Conservation (phyloP, 2,888 invertebrate species). For the Melanophora roralis region DNA sequence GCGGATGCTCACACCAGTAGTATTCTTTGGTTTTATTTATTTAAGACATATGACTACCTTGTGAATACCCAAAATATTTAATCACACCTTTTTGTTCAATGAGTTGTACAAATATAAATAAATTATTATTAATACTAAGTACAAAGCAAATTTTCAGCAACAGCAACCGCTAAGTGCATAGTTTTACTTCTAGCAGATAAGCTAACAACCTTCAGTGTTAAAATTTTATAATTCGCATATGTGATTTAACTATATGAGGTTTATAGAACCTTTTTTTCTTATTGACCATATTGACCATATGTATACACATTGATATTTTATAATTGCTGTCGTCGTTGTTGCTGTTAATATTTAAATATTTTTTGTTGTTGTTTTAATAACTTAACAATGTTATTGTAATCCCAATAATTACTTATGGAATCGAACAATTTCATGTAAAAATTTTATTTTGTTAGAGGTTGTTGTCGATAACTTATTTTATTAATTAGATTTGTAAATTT, state of each 20-base stretch:
- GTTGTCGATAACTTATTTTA: slow-evolving; percentile 26
- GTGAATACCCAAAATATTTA: too few relatives aligned
- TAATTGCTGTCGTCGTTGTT: slow-evolving; percentile 28
- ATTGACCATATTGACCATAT: neutral
- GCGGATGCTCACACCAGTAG: too few relatives aligned
- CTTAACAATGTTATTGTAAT: slow-evolving; percentile 61
- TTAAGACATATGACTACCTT: too few relatives aligned
- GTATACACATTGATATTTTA: slow-evolving; percentile 14
- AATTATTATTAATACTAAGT: slow-evolving; percentile 1
- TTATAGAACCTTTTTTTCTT: neutral
- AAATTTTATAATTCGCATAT: slow-evolving; percentile 41
- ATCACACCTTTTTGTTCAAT: slow-evolving; percentile 53
- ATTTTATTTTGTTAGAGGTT: neutral
- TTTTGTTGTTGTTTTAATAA: slow-evolving; percentile 49
- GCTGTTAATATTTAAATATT: slow-evolving; percentile 9
- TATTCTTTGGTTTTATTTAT: too few relatives aligned
- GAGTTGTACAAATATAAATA: slow-evolving; percentile 18
- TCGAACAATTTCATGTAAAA: neutral
- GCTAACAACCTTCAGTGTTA: slow-evolving; percentile 48
- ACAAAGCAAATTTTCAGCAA: neutral
- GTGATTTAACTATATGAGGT: neutral
- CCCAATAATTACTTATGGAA: slow-evolving; percentile 48
- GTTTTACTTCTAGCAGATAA: neutral
- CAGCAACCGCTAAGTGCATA: too few relatives aligned
- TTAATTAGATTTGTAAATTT: slow-evolving; percentile 12